A percentile compares a stretch with the other conserved stretches of the same genome.
Conservation (phyloP, 2,888 invertebrate species). For the Agrotis segetum region DNA sequence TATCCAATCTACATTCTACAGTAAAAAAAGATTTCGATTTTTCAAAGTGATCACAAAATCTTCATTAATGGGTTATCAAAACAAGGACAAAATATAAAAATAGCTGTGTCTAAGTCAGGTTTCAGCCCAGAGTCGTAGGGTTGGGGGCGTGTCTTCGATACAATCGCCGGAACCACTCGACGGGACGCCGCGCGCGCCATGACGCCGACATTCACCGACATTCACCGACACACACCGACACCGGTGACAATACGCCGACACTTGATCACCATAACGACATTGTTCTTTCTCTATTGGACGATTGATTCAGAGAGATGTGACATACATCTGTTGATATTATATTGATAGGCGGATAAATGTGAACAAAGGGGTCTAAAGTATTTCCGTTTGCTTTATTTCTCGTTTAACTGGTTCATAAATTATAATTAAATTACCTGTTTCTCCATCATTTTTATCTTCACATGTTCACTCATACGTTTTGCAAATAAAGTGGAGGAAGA, state of each 20-base stretch:
- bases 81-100: constrained; percentile 62
- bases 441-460: neutral
- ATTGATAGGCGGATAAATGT: constrained; percentile 31
- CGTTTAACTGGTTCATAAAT: neutral
- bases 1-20: too few species aligned
- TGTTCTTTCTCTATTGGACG: constrained; percentile 74
- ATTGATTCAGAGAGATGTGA: constrained; percentile 62
- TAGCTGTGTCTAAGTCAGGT: constrained; percentile 68
- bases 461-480: too few species aligned
- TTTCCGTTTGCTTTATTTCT: neutral
- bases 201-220: constrained; percentile 63
- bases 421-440: neutral
- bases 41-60: too few species aligned
- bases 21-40: too few species aligned
- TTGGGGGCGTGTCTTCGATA: constrained; percentile 76
- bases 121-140: constrained; percentile 65
- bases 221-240: constrained; percentile 55
- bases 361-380: constrained; percentile 19
- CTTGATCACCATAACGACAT: constrained; percentile 77
- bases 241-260: constrained; percentile 63
- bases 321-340: constrained; percentile 52
- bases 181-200: constrained; percentile 74
- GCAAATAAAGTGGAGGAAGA: constrained; percentile 23
- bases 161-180: constrained; percentile 86
- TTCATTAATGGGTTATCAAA: constrained; percentile 29